These are phyloP conservation scores for Sclerodermus sp. DNA, from an alignment of 2,888 invertebrate species.

Conservation along the genomic window DNA sequence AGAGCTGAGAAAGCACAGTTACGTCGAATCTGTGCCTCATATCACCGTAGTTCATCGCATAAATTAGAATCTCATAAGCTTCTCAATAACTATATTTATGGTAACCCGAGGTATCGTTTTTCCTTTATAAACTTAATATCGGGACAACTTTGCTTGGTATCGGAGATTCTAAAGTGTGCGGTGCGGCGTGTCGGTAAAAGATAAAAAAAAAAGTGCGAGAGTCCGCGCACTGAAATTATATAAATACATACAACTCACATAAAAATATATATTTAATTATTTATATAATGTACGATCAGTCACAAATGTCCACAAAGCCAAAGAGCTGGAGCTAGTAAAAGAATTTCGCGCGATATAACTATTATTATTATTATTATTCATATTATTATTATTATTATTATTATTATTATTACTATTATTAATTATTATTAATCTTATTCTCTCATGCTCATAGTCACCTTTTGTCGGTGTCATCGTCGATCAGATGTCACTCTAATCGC, in stretches of 20 bases:
- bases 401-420: constrained; percentile 13
- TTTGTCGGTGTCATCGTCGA: constrained; percentile 9
- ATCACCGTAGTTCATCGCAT: not conserved
- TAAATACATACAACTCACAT: not conserved
- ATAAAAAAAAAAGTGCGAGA: constrained; percentile 10
- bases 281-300: constrained; percentile 47
- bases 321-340: constrained; percentile 56
- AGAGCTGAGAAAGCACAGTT: not conserved
- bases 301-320: constrained; percentile 54
- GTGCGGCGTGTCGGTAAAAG: constrained; percentile 3
- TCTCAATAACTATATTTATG: no score
- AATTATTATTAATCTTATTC: constrained; percentile 7
- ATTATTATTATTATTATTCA: constrained; percentile 5
- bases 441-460: constrained; percentile 3
- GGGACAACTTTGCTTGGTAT: not conserved
- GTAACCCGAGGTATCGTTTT: no score
- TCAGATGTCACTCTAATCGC: not conserved
- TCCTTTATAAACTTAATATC: no score
- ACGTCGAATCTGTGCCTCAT: not conserved
- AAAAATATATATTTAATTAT: constrained; percentile 26
- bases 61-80: no score
- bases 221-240: not conserved
- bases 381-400: constrained; percentile 4
- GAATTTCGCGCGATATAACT: constrained; percentile 1
- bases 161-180: constrained; percentile 19